phyloP scores from a whole-genome alignment of 2,113 vertebrate genomes.

The Cygnus atratus region DNA sequence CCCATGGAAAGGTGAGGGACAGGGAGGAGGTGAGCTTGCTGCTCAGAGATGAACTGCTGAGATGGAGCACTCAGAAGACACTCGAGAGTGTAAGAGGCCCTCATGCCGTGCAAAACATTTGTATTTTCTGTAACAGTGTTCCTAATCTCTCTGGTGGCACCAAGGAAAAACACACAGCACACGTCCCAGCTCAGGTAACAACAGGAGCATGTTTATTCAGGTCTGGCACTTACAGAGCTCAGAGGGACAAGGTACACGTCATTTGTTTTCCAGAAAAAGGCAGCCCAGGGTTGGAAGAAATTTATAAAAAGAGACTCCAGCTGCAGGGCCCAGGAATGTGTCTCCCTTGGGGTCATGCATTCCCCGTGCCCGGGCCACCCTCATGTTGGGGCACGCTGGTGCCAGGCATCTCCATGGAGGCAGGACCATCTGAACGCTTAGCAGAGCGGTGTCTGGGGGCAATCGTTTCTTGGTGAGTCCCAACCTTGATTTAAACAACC shows the following conservation, averaged over 20 bases:
- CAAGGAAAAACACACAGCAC: conserved; percentile 58
- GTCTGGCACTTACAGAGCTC: conserved; percentile 65
- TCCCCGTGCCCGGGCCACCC: not conserved
- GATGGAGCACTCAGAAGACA: not conserved
- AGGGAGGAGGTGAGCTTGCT: not conserved
- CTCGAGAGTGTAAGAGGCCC: not conserved
- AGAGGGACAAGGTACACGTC: conserved; percentile 31
- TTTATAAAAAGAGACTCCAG: conserved; percentile 59
- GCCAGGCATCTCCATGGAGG: not conserved
- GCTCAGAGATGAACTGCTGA: not conserved
- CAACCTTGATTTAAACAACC: conserved; percentile 34
- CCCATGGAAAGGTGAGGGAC: not conserved
- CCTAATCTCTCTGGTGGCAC: not conserved
- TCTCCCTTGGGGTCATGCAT: conserved; percentile 41
- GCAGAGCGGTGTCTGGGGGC: not conserved
- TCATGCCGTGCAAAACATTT: accelerated
- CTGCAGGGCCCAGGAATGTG: not conserved
- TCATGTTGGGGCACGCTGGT: not conserved
- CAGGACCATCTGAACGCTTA: not conserved
- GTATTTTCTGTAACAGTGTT: not conserved
- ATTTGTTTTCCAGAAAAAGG: conserved; percentile 53
- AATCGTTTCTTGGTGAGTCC: not conserved
- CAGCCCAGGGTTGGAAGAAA: conserved; percentile 50
- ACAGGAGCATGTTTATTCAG: conserved; percentile 67
- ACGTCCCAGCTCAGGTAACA: conserved; percentile 40